Percentiles rank a stretch among this genome's conserved stretches.
phyloP scores from a whole-genome alignment of 2,113 vertebrate species.

The Onychostoma macrolepis region DNA sequence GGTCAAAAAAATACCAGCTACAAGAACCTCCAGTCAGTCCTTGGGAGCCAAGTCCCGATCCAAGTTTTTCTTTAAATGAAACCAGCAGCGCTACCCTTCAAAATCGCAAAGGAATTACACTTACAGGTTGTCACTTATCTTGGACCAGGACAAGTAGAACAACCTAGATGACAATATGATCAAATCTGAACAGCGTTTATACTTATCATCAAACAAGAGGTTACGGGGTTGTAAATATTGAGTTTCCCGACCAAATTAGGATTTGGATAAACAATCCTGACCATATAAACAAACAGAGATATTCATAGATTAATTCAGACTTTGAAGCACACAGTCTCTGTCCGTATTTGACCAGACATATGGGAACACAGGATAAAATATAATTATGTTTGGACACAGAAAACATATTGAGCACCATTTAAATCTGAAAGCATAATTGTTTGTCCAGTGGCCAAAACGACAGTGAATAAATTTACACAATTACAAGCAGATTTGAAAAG shows the following conservation, averaged over 20 bases:
- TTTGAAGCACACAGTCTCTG: neutral
- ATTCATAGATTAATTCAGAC: constrained; percentile 28
- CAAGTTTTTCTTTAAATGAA: neutral
- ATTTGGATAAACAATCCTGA: neutral
- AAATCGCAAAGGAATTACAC: neutral
- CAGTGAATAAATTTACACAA: constrained; percentile 19
- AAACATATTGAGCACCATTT: neutral
- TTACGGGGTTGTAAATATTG: neutral
- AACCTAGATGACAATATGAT: neutral
- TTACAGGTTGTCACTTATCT: neutral
- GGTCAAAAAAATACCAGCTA: neutral
- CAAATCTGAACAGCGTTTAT: neutral
- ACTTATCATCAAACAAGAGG: neutral
- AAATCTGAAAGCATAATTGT: constrained; percentile 26
- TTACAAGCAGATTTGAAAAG: constrained; percentile 2
- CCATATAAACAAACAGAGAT: neutral
- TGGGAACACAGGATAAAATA: neutral
- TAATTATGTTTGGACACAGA: constrained; percentile 33
- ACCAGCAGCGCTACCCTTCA: neutral
- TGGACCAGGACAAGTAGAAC: neutral
- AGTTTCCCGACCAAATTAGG: neutral
- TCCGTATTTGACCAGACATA: constrained; percentile 12
- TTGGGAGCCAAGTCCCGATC: neutral
- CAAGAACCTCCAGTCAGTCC: neutral
- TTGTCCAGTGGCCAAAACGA: constrained; percentile 14